A percentile compares a stretch with the other conserved stretches of the same genome.
phyloP scores from a whole-genome alignment of 2,113 vertebrate genomes.

The Bos javanicus region DNA sequence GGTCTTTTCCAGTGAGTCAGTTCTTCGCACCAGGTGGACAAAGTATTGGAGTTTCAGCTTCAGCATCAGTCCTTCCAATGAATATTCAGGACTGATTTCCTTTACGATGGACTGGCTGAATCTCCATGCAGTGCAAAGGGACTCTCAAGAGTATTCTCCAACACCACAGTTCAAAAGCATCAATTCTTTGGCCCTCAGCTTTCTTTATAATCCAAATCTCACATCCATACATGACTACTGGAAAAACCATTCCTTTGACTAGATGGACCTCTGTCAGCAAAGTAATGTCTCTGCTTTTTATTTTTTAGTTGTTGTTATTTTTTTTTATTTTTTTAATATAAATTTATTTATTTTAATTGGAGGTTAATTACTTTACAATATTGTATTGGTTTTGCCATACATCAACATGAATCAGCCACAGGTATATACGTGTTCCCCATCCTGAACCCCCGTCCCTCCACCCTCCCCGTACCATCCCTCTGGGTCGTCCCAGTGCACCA shows the following conservation, averaged over 20 bases:
- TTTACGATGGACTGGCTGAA: not conserved
- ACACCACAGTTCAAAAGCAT: not conserved
- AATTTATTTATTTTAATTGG: too few relatives aligned
- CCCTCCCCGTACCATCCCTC: too few relatives aligned
- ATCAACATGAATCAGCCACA: too few relatives aligned
- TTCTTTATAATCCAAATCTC: not conserved
- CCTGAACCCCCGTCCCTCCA: too few relatives aligned
- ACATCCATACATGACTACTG: not conserved
- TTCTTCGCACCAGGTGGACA: not conserved
- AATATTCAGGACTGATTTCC: not conserved
- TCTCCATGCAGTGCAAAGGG: not conserved
- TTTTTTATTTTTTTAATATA: too few relatives aligned
- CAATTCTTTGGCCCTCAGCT: not conserved
- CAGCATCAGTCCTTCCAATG: not conserved
- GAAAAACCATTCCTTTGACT: not conserved
- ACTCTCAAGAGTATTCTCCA: not conserved
- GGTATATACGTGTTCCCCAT: too few relatives aligned
- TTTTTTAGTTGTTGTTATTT: too few relatives aligned
- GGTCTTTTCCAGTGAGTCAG: not conserved
- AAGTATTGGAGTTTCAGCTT: not conserved
- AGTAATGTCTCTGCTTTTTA: not conserved
- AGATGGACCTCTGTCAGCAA: not conserved
- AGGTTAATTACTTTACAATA: too few relatives aligned
- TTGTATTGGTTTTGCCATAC: too few relatives aligned
- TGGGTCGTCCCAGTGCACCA: too few relatives aligned